Evolutionary conservation across 1,140 invertebrate species (phyloP).

Genomic region (Nephila pilipes): DNA sequence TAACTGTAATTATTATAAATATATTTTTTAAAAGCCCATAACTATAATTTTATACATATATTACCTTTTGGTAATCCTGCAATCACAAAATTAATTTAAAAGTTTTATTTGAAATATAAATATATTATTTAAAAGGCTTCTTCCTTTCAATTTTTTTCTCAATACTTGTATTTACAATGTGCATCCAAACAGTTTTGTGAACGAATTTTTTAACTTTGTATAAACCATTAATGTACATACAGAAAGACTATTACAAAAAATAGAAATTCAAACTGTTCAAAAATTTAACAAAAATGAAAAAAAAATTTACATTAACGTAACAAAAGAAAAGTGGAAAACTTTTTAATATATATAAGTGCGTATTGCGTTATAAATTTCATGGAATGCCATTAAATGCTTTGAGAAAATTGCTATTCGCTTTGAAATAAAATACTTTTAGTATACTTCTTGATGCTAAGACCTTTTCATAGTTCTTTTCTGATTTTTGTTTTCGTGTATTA

Average conservation of each 20-base stretch:
- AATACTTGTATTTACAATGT: too few species aligned
- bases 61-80: too few species aligned
- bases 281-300: background rate
- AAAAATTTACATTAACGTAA: background rate
- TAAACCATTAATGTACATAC: too few species aligned
- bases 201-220: too few species aligned
- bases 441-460: background rate
- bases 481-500: background rate
- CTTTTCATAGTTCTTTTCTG: background rate
- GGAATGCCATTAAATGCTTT: background rate
- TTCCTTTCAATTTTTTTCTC: too few species aligned
- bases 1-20: too few species aligned
- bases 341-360: constrained; percentile 5
- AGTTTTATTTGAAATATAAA: too few species aligned
- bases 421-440: background rate
- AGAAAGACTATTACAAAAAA: background rate
- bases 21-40: too few species aligned
- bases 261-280: background rate
- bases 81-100: too few species aligned
- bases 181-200: too few species aligned
- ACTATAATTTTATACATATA: too few species aligned
- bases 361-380: constrained; percentile 14
- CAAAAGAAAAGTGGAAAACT: background rate
- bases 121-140: too few species aligned
- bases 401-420: background rate